These are phyloP conservation scores for Apamea monoglypha DNA, from an alignment of 2,888 invertebrate genomes.

Conservation along the genomic window DNA sequence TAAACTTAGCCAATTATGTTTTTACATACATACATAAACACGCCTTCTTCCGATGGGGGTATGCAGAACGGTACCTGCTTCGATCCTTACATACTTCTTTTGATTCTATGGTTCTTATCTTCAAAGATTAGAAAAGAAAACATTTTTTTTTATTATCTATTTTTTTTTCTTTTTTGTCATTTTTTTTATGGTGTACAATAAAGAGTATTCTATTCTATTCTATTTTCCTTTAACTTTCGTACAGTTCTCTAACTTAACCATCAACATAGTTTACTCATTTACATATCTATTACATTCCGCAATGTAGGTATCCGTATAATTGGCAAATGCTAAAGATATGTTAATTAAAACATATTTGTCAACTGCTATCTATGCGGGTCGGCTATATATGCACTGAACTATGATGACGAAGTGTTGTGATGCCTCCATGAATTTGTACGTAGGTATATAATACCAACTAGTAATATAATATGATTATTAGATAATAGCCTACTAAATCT, in stretches of 20 bases:
- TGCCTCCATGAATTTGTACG: background rate
- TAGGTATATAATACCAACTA: background rate
- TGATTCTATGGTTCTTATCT: background rate
- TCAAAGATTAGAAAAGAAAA: too few species aligned
- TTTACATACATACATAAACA: background rate
- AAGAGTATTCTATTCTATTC: too few species aligned
- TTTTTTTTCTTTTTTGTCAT: too few species aligned
- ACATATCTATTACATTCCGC: constrained; percentile 8
- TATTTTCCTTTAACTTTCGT: background rate
- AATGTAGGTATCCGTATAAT: constrained; percentile 30
- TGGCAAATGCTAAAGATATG: constrained; percentile 41
- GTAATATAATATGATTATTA: constrained; percentile 9
- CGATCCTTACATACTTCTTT: too few species aligned
- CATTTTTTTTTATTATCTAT: too few species aligned
- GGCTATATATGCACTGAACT: constrained; percentile 34
- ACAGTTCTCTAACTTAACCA: background rate
- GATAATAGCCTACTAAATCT: constrained; percentile 1
- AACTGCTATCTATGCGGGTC: constrained; percentile 38
- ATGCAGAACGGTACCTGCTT: background rate
- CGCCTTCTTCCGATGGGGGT: too few species aligned
- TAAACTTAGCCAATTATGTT: background rate
- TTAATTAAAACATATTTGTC: constrained; percentile 64
- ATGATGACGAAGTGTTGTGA: constrained; percentile 20
- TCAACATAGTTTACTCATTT: constrained; percentile 1
- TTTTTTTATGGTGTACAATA: too few species aligned